These are phyloP conservation scores for Geotrypetes seraphini DNA, from an alignment of 2,797 vertebrate species.

Conservation along the genomic window DNA sequence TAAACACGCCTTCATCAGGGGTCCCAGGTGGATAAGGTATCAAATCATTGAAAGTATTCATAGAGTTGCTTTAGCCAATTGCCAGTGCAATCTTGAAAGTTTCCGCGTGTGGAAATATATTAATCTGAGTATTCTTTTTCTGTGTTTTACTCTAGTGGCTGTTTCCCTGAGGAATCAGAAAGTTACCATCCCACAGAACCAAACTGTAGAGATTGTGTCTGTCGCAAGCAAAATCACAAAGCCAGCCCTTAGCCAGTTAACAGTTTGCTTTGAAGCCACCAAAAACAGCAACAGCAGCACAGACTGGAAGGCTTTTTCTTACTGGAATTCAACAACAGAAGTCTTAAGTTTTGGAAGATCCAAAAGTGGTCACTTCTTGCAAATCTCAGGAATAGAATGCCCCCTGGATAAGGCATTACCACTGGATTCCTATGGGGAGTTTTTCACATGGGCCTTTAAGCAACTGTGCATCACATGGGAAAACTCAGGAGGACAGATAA, in stretches of 20 bases:
- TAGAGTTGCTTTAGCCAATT: too few relatives aligned
- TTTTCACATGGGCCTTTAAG: conserved; percentile 61
- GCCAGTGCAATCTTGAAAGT: too few relatives aligned
- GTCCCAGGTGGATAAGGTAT: too few relatives aligned
- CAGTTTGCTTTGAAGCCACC: conserved; percentile 77
- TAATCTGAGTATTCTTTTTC: background rate
- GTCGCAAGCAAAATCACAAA: conserved; percentile 54
- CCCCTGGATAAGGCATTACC: conserved; percentile 43
- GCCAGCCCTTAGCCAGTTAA: conserved; percentile 68
- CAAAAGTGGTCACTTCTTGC: conserved; percentile 42
- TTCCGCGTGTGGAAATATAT: too few relatives aligned
- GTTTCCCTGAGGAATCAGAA: conserved; percentile 91
- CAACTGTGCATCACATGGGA: conserved; percentile 69
- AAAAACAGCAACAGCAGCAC: conserved; percentile 33
- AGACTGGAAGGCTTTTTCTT: conserved; percentile 74
- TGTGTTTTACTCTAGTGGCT: conserved; percentile 50
- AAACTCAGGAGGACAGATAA: conserved; percentile 40
- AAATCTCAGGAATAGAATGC: conserved; percentile 50
- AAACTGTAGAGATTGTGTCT: conserved; percentile 34
- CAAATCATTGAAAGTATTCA: too few relatives aligned
- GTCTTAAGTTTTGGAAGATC: conserved; percentile 56
- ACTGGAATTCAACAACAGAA: conserved; percentile 28
- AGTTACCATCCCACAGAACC: conserved; percentile 50
- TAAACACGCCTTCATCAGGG: too few relatives aligned
- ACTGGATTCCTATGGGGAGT: conserved; percentile 26